Base-by-base conservation (phyloP, 1,140 invertebrate genomes). In the Drosophila nigromelanica region DNA sequence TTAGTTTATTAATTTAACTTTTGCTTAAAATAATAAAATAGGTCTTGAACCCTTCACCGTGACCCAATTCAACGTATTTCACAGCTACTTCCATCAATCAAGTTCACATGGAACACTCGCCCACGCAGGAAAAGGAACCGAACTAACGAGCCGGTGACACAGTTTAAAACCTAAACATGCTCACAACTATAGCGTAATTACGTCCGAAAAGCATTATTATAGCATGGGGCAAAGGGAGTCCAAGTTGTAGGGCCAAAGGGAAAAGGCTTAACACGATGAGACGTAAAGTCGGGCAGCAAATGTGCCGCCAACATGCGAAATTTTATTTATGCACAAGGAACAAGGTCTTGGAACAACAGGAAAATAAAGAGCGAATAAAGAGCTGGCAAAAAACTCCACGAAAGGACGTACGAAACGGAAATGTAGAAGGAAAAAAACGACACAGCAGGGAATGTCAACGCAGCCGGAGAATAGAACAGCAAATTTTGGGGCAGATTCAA, bases 291-390 rank as follows among this genome's bases (percentile, higher is more conserved):
- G 37, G 56, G 51, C 63, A 63, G 74, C 66, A 78, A 78, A 78
- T 78, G 75, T 78, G 75, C 64, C 61, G 66, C 60, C 75, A 75
- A 70, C 75, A 78, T 78, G 75, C 75, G 72, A 78, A 73, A 78
- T 71, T 78, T 78, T 71, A 75, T 78, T 78, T 74, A 78, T 76
- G 70, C 56, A 60, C 42, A 60, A 48, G 58, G 21, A 56, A 59
- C 73, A 68, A 68, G 70, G 70, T 55, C 54, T 30, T 58, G 39
- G 50, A 69, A 50, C 48, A 39, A 58, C 60, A 62, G 45, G 45
- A 48, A 42, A 62, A 68, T 37, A 68, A 61, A 56, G 47, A 40
- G 52, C 12, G 48, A 43, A 43, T 61, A 60, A 35, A 60, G 42
- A 21, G 59, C 45, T 51, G 37, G 30, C 15, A 6, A 50, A 50